Percentiles rank a stretch among this genome's conserved stretches.
Evolutionary conservation across 1,140 invertebrate species (phyloP).

Genomic region (Tetramorium alpestre): DNA sequence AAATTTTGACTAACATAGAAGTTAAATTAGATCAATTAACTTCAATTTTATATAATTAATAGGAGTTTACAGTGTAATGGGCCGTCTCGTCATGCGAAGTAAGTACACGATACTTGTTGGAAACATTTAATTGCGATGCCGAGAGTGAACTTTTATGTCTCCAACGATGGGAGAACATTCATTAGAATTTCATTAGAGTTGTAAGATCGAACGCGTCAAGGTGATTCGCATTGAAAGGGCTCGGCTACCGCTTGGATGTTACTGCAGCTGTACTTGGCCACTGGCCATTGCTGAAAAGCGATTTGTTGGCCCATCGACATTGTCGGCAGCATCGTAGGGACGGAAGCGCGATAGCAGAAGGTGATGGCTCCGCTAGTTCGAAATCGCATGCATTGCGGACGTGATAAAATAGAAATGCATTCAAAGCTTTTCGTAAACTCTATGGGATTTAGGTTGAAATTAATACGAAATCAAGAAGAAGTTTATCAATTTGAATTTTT

Average conservation of each 20-base stretch:
- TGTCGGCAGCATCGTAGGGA: neutral
- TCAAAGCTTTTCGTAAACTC: neutral
- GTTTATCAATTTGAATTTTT: neutral
- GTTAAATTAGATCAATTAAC: no score
- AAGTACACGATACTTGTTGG: conserved; percentile 55
- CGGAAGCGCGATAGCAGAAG: conserved; percentile 10
- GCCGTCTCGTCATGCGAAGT: neutral
- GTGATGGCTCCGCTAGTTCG: neutral
- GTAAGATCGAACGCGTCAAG: conserved; percentile 60
- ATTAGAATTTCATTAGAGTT: conserved; percentile 77
- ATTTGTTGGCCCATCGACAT: conserved; percentile 18
- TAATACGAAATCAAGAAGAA: neutral
- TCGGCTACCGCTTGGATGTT: neutral
- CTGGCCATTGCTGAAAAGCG: conserved; percentile 34
- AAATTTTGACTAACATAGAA: no score
- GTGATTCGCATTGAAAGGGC: conserved; percentile 61
- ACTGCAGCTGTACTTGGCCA: conserved; percentile 33
- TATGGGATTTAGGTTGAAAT: neutral
- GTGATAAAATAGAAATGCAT: conserved; percentile 7
- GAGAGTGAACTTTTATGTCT: conserved; percentile 46
- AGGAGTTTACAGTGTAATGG: neutral
- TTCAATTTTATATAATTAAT: no score
- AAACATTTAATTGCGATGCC: conserved; percentile 67
- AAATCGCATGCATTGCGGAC: conserved; percentile 12
- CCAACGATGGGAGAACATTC: conserved; percentile 58